Conservation (phyloP, 92 coral and sea anemone genomes). For the Actinernus sp. region DNA sequence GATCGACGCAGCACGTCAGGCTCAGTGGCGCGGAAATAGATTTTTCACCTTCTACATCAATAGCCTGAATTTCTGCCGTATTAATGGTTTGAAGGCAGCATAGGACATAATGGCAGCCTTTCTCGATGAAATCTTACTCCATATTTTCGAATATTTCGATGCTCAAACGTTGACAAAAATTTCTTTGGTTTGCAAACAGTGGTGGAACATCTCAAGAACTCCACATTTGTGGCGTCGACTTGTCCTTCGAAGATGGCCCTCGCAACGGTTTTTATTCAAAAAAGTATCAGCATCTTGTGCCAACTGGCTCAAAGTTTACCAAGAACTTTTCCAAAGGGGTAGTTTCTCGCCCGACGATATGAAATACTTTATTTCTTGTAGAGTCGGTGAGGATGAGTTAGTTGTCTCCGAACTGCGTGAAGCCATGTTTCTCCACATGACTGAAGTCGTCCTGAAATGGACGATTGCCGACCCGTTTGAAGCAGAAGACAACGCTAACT, state of each 20-base stretch:
- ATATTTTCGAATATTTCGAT: conserved; percentile 87
- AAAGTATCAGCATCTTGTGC: conserved; percentile 72
- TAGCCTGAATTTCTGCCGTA: conserved; percentile 9
- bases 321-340: conserved; percentile 80
- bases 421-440: conserved; percentile 88
- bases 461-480: conserved; percentile 74
- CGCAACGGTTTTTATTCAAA: conserved; percentile 81
- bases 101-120: conserved; percentile 62
- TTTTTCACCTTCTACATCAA: neutral
- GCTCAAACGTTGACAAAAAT: conserved; percentile 64
- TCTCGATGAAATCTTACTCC: conserved; percentile 90
- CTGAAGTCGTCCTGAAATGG: conserved; percentile 81
- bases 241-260: conserved; percentile 87
- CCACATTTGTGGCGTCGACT: conserved; percentile 84
- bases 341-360: conserved; percentile 92
- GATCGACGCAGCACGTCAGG: conserved; percentile 23
- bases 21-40: conserved; percentile 40
- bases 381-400: conserved; percentile 78
- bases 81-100: neutral
- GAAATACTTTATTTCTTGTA: conserved; percentile 91
- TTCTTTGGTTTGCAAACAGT: conserved; percentile 80
- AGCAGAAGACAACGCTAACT: conserved; percentile 75
- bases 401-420: conserved; percentile 81
- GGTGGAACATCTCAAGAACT: conserved; percentile 80
- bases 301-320: conserved; percentile 86